Evolutionary conservation across 2,888 invertebrate genomes (phyloP).

Genomic region (Sphaerophoria taeniata): DNA sequence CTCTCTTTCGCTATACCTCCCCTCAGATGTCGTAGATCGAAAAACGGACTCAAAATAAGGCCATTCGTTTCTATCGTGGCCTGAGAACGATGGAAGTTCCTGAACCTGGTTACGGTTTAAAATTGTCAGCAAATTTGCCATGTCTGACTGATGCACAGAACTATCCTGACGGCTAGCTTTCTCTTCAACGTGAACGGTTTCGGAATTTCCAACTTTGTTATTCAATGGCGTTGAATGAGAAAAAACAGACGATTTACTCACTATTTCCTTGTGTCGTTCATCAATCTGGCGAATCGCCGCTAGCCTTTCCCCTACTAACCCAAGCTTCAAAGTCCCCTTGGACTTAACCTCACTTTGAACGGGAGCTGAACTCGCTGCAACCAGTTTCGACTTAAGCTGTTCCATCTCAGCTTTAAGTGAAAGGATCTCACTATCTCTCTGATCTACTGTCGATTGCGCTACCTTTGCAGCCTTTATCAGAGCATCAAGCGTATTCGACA

Average conservation of each 20-base stretch:
- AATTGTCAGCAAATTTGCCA: slow-evolving; percentile 25
- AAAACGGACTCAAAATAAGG: slow-evolving; percentile 31
- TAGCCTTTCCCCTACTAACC: slow-evolving; percentile 13
- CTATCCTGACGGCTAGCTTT: not conserved
- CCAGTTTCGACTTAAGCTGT: slow-evolving; percentile 3
- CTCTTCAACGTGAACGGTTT: not conserved
- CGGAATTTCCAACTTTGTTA: no score
- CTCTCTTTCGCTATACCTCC: slow-evolving; percentile 12
- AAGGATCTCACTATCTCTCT: not conserved
- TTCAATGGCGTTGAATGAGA: not conserved
- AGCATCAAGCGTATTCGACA: not conserved
- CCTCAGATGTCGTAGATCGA: not conserved
- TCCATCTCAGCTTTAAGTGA: slow-evolving; percentile 3
- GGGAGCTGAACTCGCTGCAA: not conserved
- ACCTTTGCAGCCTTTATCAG: slow-evolving; percentile 6
- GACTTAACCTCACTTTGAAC: not conserved
- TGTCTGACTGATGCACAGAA: slow-evolving; percentile 19
- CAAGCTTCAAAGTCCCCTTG: not conserved
- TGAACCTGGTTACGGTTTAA: slow-evolving; percentile 30
- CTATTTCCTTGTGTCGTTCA: not conserved
- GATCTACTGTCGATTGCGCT: slow-evolving; percentile 8
- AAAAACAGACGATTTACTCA: not conserved
- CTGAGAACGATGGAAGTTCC: slow-evolving; percentile 19
- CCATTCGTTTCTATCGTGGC: slow-evolving; percentile 11
- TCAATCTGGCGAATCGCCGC: slow-evolving; percentile 20